phyloP scores from a whole-genome alignment of 2,113 vertebrate species.

The Ammospiza nelsoni region DNA sequence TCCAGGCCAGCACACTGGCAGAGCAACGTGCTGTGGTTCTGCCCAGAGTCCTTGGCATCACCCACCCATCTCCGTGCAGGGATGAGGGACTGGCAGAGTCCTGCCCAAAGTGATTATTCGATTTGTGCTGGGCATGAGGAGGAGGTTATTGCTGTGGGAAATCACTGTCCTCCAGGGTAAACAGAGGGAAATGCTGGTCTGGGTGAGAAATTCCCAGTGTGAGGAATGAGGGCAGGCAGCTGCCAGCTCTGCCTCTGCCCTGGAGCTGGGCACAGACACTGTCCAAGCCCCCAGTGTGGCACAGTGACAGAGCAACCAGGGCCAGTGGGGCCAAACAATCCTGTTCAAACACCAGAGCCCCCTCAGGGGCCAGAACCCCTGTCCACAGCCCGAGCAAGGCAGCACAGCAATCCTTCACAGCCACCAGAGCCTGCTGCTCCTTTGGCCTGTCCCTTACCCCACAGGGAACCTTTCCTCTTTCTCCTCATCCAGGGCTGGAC shows the following conservation, averaged over 20 bases:
- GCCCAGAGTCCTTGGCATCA: fast-evolving
- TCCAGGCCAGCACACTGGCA: background rate
- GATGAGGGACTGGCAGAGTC: background rate
- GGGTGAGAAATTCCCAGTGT: background rate
- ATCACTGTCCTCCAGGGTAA: background rate
- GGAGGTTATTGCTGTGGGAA: background rate
- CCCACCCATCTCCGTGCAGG: fast-evolving
- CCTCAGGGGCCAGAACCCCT: background rate
- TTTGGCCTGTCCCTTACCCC: background rate
- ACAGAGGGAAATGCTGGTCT: background rate
- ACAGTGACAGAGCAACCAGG: fast-evolving
- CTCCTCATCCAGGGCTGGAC: background rate
- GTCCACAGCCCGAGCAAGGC: background rate
- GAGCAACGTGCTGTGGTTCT: fast-evolving
- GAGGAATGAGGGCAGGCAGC: background rate
- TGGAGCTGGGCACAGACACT: background rate
- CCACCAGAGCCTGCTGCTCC: background rate
- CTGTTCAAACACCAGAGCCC: fast-evolving
- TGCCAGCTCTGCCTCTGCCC: background rate
- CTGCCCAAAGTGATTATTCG: background rate
- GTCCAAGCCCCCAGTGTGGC: fast-evolving
- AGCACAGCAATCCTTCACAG: background rate
- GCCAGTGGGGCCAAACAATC: background rate
- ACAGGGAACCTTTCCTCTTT: background rate
- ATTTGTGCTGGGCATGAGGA: background rate